Evolutionary conservation across 1,140 invertebrate species (phyloP).

Genomic region (Tetragonula clypearis): DNA sequence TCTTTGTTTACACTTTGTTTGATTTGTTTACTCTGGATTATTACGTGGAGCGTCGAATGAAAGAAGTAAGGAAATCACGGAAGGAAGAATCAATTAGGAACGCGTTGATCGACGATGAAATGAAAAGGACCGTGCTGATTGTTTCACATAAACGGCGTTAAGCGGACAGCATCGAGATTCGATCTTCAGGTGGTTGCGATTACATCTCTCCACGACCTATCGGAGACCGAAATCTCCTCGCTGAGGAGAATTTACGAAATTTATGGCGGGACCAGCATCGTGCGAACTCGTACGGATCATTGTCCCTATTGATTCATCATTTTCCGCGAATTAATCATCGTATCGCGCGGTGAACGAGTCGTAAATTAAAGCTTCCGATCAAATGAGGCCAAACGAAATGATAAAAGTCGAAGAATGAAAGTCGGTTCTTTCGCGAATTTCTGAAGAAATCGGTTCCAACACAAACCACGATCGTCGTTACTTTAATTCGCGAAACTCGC

Average conservation of each 20-base stretch:
- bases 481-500: not conserved
- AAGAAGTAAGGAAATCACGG: too few relatives aligned
- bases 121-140: not conserved
- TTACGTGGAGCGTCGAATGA: too few relatives aligned
- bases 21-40: too few relatives aligned
- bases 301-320: not conserved
- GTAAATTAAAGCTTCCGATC: not conserved
- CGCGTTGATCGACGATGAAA: not conserved
- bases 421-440: too few relatives aligned
- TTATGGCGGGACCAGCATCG: slow-evolving; percentile 2
- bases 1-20: too few relatives aligned
- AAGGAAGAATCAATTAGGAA: too few relatives aligned
- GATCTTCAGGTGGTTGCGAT: slow-evolving; percentile 8
- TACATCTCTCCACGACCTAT: not conserved
- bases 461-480: not conserved
- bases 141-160: not conserved
- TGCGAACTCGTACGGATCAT: not conserved
- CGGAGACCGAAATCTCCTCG: not conserved
- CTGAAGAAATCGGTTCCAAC: not conserved
- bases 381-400: not conserved
- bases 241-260: slow-evolving; percentile 6
- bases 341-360: not conserved
- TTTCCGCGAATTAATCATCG: not conserved
- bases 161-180: not conserved
- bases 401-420: too few relatives aligned